Evolutionary conservation across 1,140 invertebrate species (phyloP).

Genomic region (Drosophila biarmipes): DNA sequence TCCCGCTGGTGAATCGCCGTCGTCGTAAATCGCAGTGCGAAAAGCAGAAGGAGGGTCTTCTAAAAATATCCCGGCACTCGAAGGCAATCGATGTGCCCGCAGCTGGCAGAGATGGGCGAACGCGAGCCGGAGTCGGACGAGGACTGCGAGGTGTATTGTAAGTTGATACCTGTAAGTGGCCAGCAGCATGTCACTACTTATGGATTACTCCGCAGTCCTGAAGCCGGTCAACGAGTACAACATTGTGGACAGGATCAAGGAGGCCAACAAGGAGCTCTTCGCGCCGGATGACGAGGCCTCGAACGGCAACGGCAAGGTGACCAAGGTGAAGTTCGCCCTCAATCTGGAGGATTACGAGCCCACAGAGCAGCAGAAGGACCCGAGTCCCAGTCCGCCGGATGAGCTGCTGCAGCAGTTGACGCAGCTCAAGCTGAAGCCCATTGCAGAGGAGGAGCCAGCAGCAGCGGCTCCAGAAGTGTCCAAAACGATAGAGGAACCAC

Average conservation of each 20-base stretch:
- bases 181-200: constrained; percentile 57
- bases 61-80: constrained; percentile 63
- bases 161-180: constrained; percentile 27
- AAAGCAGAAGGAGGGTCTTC: constrained; percentile 20
- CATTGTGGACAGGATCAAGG: constrained; percentile 83
- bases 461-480: background rate
- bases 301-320: constrained; percentile 21
- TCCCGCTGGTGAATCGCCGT: constrained; percentile 9
- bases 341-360: constrained; percentile 81
- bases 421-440: constrained; percentile 84
- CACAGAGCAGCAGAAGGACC: constrained; percentile 12
- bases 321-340: constrained; percentile 77
- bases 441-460: constrained; percentile 50
- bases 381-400: constrained; percentile 53
- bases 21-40: constrained; percentile 57
- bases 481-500: background rate
- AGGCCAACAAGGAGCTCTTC: constrained; percentile 82
- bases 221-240: constrained; percentile 84
- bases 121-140: constrained; percentile 97
- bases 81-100: constrained; percentile 44
- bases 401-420: constrained; percentile 87
- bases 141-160: constrained; percentile 91
- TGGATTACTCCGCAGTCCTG: constrained; percentile 74
- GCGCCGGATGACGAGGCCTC: constrained; percentile 29
- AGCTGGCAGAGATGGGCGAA: constrained; percentile 87